A percentile compares a stretch with the other conserved stretches of the same genome.
phyloP scores from a whole-genome alignment of 2,797 vertebrate genomes.

The Pseudomugil tenellus region DNA sequence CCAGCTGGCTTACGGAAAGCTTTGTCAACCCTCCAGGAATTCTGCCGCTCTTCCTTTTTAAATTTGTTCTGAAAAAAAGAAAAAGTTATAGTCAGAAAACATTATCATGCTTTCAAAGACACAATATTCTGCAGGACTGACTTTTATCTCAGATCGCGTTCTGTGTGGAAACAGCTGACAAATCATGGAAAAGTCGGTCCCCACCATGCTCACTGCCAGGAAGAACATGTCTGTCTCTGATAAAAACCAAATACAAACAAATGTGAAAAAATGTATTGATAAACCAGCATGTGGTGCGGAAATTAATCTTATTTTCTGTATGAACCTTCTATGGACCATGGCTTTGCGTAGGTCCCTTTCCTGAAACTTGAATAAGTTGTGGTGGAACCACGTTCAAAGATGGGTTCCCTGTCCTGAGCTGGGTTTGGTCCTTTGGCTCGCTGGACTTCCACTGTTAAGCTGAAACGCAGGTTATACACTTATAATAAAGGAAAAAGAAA shows the following conservation, averaged over 20 bases:
- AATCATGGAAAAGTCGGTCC: conserved; percentile 98
- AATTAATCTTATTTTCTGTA: neutral
- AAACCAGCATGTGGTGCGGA: neutral
- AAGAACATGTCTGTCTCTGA: conserved; percentile 99
- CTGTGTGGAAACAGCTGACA: conserved; percentile 95
- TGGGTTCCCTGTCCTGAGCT: conserved; percentile 90
- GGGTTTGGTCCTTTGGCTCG: conserved; percentile 90
- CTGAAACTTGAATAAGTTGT: conserved; percentile 98
- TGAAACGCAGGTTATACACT: conserved; percentile 63
- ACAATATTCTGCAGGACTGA: conserved; percentile 51
- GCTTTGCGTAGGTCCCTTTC: conserved; percentile 88
- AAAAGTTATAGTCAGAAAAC: neutral
- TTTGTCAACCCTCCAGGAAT: conserved; percentile 97
- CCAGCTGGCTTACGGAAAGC: conserved; percentile 90
- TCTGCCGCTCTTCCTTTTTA: conserved; percentile 93
- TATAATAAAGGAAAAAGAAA: neutral
- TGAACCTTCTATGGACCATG: conserved; percentile 93
- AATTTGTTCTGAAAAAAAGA: conserved; percentile 91
- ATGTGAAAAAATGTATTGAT: neutral
- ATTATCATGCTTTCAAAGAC: neutral
- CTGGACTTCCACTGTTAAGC: conserved; percentile 94
- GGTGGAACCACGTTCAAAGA: conserved; percentile 96
- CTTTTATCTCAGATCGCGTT: conserved; percentile 95
- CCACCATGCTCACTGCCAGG: conserved; percentile 97
- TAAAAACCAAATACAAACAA: conserved; percentile 17